phyloP scores from a whole-genome alignment of 2,888 invertebrate species.

The Trachelus stipa region DNA sequence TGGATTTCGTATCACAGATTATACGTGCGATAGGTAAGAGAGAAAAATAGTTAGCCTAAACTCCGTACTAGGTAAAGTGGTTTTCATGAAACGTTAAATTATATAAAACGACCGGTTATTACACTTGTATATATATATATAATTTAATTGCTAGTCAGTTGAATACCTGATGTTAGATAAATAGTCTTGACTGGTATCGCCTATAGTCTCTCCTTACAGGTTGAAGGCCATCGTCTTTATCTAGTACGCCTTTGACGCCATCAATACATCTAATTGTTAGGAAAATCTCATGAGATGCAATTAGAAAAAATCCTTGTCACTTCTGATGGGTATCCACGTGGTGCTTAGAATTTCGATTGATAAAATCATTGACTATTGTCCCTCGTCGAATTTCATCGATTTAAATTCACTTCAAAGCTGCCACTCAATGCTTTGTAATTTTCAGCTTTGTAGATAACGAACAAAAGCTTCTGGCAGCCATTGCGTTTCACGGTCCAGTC shows the following conservation, averaged over 20 bases:
- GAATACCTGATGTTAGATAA: not conserved
- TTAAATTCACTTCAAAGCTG: not conserved
- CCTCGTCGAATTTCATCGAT: not conserved
- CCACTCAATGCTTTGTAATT: constrained; percentile 9
- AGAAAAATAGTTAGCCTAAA: not conserved
- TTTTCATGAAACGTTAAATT: not conserved
- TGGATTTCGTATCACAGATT: constrained; percentile 50
- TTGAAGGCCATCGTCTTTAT: not conserved
- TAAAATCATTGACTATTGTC: not conserved
- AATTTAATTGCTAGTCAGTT: not conserved
- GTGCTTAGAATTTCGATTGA: not conserved
- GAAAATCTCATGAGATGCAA: not conserved
- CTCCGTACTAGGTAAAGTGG: not conserved
- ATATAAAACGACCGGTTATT: not conserved
- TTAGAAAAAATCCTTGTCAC: not conserved
- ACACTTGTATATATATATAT: not conserved
- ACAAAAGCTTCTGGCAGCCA: constrained; percentile 70
- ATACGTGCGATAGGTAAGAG: constrained; percentile 76
- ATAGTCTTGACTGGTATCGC: not conserved
- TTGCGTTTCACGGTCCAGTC: constrained; percentile 82
- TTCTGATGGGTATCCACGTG: not conserved
- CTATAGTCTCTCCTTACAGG: not conserved
- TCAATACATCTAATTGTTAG: not conserved
- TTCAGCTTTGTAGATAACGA: constrained; percentile 76
- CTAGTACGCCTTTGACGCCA: not conserved